Evolutionary conservation across 2,113 vertebrate genomes (phyloP).

Genomic region (Apeltes quadracus): DNA sequence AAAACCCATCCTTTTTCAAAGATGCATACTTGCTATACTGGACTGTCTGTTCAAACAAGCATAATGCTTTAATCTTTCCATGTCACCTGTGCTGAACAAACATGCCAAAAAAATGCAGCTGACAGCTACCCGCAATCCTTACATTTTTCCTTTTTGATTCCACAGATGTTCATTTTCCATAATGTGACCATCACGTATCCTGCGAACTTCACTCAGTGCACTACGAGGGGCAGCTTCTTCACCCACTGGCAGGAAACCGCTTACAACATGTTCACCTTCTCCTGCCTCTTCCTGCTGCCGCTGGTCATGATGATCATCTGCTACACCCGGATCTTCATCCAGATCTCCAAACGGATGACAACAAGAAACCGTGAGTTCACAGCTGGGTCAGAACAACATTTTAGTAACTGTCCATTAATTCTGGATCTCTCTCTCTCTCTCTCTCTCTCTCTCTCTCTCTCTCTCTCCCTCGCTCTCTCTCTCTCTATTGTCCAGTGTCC

Average conservation of each 20-base stretch:
- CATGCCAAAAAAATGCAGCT: neutral
- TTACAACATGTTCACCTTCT: slow-evolving; percentile 84
- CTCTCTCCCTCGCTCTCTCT: neutral
- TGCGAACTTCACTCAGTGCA: slow-evolving; percentile 80
- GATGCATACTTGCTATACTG: neutral
- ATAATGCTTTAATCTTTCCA: neutral
- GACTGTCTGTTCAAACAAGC: neutral
- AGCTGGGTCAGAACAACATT: neutral
- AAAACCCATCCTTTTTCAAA: no score
- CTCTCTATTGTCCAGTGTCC: slow-evolving; percentile 49
- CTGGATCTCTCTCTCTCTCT: neutral
- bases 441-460: no score
- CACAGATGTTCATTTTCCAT: slow-evolving; percentile 80
- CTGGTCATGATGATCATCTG: slow-evolving; percentile 80
- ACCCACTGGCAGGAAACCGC: slow-evolving; percentile 80
- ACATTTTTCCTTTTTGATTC: neutral
- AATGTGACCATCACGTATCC: slow-evolving; percentile 78
- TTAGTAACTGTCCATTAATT: neutral
- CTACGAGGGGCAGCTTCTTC: slow-evolving; percentile 77
- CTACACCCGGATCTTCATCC: slow-evolving; percentile 79
- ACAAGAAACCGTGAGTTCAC: slow-evolving; percentile 61
- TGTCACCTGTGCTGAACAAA: fast-evolving
- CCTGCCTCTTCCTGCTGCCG: slow-evolving; percentile 80
- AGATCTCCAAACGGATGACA: slow-evolving; percentile 79
- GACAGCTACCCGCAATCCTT: neutral